Evolutionary conservation across 2,888 invertebrate genomes (phyloP), one percentile per base, ranked within the genome.

Genomic region (Drosophila anomelani): DNA sequence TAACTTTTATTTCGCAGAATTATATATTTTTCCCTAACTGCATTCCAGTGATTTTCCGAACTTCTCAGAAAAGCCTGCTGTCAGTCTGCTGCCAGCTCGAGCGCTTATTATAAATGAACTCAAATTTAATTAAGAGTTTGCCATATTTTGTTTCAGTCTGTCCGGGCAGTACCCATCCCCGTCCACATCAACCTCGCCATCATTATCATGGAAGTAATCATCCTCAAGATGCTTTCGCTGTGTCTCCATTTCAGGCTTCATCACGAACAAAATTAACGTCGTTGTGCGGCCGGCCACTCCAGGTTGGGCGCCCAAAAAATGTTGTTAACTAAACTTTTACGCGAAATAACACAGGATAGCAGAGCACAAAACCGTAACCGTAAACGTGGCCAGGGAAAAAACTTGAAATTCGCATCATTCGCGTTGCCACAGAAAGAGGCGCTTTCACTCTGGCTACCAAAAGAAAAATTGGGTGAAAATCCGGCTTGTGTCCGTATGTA

Each of bases 101-200:
- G 76, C 70, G 72, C 73, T 79, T 76, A 76, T 79, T 80, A 76
- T 81, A 89, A 89, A 89, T 90, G 82, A 88, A 85, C 79, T 85
- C 51, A 84, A 89, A 88, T 90, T 88, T 90, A 89, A 90, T 89
- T 89, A 88, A 87, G 84, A 79, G 62, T 57, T 70, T 68, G 71
- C 70, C 74, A 89, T 88, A 80, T 87, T 88, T 85, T 78, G 82
- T 79, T 71, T 79, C 80, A 55, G 47, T 39, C 53, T 32, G 61
- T 29, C 53, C 47, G 32, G 47, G 53, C 39, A 57, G 59, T 4
- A 20, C 44, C 34, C 61, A 38, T 44, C 47, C 46, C 26, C 58
- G 59, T 39, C 60, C 17, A 23, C 58, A 69, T 38, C 56, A 61
- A 12, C 66, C 10, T n/a, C 9, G 46, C 34, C 23, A 32, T 23